These are phyloP conservation scores for Rhodeus uyekii DNA, from an alignment of 2,797 vertebrate species.

Conservation along the genomic window DNA sequence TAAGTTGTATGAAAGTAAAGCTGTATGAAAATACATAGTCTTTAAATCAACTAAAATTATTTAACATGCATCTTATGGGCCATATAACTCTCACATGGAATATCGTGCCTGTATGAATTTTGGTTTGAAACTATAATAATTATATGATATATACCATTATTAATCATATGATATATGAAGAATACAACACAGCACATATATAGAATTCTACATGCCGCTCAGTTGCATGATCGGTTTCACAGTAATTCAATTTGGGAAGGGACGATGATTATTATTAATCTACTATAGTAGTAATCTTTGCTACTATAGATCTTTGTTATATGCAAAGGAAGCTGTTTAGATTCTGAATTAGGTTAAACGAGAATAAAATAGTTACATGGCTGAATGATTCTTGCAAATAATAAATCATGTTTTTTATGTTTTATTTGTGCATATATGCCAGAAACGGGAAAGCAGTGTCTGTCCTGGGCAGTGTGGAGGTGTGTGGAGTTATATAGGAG, in stretches of 20 bases:
- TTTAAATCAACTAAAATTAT: no score
- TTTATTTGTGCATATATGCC: neutral
- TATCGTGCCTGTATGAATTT: neutral
- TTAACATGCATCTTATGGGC: neutral
- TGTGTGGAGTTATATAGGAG: constrained; percentile 68
- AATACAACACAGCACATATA: neutral
- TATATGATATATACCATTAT: no score
- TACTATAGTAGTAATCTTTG: no score
- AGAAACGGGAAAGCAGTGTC: neutral
- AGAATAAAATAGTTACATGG: neutral
- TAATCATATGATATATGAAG: neutral
- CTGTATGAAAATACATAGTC: no score
- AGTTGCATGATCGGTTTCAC: neutral
- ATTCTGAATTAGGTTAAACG: neutral
- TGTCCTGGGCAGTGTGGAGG: constrained; percentile 42
- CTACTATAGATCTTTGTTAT: neutral
- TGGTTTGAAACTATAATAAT: neutral
- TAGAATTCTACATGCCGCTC: neutral
- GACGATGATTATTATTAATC: constrained; percentile 10
- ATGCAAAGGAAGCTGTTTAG: neutral
- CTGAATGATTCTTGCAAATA: neutral
- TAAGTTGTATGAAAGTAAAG: no score
- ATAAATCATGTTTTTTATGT: neutral
- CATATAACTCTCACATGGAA: no score
- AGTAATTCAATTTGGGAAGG: neutral